Base-by-base conservation (phyloP, 2,888 invertebrate species). In the Lamproptera curius region DNA sequence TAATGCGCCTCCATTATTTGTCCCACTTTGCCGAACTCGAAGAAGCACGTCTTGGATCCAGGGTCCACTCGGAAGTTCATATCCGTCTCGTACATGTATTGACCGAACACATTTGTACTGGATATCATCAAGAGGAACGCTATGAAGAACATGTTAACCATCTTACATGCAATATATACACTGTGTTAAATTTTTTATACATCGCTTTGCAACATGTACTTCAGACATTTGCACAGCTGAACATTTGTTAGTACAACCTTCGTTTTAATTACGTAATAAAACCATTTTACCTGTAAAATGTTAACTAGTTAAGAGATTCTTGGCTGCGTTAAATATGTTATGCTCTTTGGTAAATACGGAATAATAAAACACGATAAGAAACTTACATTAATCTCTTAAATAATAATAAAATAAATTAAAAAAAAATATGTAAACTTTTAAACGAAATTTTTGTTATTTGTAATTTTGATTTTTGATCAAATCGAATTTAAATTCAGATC, bases 1-100 rank as follows among this genome's bases (percentile, higher is more conserved):
- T 86, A 87, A 54, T 71, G 78, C 1, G 75, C 68, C 55, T 87
- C 85, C 71, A 87, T 61, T 42, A 66, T 65, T 51, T 85, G 80
- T 1, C 83, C 83, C 6, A 67, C 62, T 54, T 68, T 70, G 0
- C 70, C 85, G 8, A 61, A 63, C 56, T 87, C 78, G 51, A 70
- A 85, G 50, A 85, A 77, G 51, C 85, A 86, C 4, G 75, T 78
- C 37, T 67, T 69, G 1, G 66, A 61, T 2, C 85, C 85, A 0
- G 84, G 64, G 9, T 84, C 82, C 37, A 85, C 67, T 54, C 80
- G 67, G 51, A 80, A 77, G 54, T 83, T 80, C 10, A 86, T 53
- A 46, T 83, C 79, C 31, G 62, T 76, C 56, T 80, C 73, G 45
- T 71, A 69, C 23, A 76, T 70, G 15, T 63, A 61, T 56, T 68